Conservation (phyloP, 2,113 vertebrate species). For the Eptatretus burgeri region DNA sequence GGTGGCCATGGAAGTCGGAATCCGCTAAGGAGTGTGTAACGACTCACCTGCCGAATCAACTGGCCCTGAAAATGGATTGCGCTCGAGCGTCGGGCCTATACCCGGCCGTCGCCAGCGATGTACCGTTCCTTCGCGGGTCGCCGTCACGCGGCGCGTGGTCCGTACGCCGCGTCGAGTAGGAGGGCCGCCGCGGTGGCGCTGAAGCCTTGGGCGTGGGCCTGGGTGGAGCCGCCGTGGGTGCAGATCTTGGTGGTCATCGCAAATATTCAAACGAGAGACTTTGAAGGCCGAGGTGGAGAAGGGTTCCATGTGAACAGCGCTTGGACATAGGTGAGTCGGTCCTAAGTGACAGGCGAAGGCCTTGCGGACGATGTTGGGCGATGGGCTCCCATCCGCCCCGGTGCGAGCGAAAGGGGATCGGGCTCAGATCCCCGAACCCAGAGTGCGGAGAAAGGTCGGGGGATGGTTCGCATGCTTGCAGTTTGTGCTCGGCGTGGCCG, state of each 20-base stretch:
- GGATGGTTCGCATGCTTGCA: no score
- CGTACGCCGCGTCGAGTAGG: neutral
- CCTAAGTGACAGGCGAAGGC: constrained; percentile 7
- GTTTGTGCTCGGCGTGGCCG: no score
- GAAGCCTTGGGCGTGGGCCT: constrained; percentile 10
- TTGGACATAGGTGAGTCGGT: constrained; percentile 12
- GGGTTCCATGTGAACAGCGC: constrained; percentile 10
- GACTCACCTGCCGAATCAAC: neutral
- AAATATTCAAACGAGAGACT: no score
- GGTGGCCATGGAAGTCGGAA: constrained; percentile 2
- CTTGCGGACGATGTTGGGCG: no score
- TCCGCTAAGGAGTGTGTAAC: neutral
- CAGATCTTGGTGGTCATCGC: constrained; percentile 8
- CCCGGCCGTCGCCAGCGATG: neutral
- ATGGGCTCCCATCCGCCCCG: no score
- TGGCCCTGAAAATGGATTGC: constrained; percentile 5
- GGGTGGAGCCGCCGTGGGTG: constrained; percentile 10
- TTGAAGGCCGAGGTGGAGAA: constrained; percentile 1
- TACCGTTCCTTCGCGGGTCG: constrained; percentile 8
- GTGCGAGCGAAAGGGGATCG: no score
- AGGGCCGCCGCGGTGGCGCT: neutral
- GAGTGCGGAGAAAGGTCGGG: no score
- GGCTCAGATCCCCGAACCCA: no score
- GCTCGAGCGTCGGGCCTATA: neutral
- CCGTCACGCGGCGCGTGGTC: neutral